These are phyloP conservation scores for Heliconius erato DNA, from an alignment of 2,888 invertebrate species.

Conservation along the genomic window DNA sequence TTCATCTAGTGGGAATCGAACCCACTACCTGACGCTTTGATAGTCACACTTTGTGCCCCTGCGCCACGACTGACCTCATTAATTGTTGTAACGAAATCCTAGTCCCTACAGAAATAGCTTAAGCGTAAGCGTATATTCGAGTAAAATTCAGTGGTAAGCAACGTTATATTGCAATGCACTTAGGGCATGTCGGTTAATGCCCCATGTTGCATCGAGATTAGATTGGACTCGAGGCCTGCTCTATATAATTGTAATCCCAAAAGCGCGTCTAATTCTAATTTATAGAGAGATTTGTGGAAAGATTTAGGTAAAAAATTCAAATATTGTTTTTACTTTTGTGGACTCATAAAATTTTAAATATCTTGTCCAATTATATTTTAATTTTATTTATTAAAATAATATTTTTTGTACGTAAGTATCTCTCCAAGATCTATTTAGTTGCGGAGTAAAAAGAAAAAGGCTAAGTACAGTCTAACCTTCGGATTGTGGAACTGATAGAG, in stretches of 20 bases:
- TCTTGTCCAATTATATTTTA: too few species aligned
- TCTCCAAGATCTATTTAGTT: too few species aligned
- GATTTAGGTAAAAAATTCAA: not conserved
- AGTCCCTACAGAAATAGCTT: not conserved
- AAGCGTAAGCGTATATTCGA: not conserved
- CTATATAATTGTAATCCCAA: constrained; percentile 29
- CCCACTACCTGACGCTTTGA: too few species aligned
- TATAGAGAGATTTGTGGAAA: constrained; percentile 1
- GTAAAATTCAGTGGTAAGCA: constrained; percentile 5
- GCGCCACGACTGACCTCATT: not conserved
- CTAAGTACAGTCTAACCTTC: too few species aligned
- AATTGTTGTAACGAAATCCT: not conserved
- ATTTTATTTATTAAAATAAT: too few species aligned
- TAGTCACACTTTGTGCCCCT: too few species aligned
- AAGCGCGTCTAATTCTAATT: constrained; percentile 28
- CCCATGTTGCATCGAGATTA: constrained; percentile 28
- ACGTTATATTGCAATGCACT: constrained; percentile 26
- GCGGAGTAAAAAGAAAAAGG: too few species aligned
- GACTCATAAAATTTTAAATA: not conserved
- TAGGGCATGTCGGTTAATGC: constrained; percentile 28
- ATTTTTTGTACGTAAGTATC: too few species aligned
- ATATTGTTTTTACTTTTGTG: not conserved
- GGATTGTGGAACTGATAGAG: too few species aligned
- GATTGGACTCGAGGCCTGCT: constrained; percentile 30
- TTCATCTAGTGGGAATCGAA: too few species aligned